Evolutionary conservation across 2,888 invertebrate species (phyloP).

Genomic region (Pachydiplax longipennis): DNA sequence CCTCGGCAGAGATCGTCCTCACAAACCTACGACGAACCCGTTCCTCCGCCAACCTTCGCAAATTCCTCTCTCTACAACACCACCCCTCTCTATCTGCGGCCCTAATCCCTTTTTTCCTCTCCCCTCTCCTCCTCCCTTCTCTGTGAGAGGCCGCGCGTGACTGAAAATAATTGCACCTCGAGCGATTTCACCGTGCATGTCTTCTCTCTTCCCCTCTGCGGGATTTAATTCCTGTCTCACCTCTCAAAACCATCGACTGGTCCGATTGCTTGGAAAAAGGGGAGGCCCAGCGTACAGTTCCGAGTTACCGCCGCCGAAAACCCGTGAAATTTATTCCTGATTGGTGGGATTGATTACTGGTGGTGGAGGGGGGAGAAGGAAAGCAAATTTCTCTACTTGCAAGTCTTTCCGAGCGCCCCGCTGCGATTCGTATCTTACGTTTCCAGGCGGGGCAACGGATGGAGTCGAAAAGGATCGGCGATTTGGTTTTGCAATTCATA

Average conservation of each 20-base stretch:
- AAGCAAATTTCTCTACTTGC: neutral
- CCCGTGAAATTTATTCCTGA: neutral
- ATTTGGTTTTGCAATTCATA: neutral
- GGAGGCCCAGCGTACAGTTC: neutral
- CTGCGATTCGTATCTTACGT: neutral
- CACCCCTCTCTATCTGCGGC: neutral
- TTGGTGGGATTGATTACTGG: neutral
- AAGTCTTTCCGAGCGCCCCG: neutral
- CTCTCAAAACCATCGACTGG: neutral
- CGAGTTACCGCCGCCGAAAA: neutral
- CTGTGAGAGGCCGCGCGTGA: conserved; percentile 10
- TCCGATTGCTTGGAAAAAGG: neutral
- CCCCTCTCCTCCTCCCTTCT: neutral
- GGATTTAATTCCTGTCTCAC: neutral
- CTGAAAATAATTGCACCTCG: conserved; percentile 7
- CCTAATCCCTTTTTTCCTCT: neutral
- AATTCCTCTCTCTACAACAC: neutral
- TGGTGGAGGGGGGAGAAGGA: neutral
- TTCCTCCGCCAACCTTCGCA: neutral
- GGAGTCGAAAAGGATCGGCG: neutral
- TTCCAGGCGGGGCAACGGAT: neutral
- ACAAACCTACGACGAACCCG: too few species aligned
- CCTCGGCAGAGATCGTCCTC: too few species aligned
- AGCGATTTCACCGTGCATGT: neutral
- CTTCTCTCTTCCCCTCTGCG: neutral